Evolutionary conservation across 2,888 invertebrate genomes (phyloP).

Genomic region (Scaptomyza polygonia): DNA sequence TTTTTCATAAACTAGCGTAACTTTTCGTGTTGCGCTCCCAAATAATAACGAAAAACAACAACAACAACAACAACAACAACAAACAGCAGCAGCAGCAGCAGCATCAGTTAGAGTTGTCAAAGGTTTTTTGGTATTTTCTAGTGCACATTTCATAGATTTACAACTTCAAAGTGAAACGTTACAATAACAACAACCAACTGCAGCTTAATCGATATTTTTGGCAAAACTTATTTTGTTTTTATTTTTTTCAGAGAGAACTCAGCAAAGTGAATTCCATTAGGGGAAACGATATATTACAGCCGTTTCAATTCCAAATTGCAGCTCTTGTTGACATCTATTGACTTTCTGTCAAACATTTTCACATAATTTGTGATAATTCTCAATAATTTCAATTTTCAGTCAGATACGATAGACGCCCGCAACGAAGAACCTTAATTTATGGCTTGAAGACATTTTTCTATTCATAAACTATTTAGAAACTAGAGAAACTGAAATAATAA

Average conservation of each 20-base stretch:
- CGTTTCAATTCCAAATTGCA: background rate
- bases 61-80: slow-evolving; percentile 4
- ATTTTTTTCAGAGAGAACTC: background rate
- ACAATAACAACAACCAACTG: slow-evolving; percentile 1
- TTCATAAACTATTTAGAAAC: too few species aligned
- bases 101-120: slow-evolving; percentile 15
- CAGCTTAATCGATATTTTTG: slow-evolving; percentile 2
- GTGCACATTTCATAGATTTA: slow-evolving; percentile 56
- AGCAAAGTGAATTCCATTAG: background rate
- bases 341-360: slow-evolving; percentile 10
- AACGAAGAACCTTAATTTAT: background rate
- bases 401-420: background rate
- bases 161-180: slow-evolving; percentile 26
- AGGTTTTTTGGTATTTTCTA: slow-evolving; percentile 19
- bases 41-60: slow-evolving; percentile 39
- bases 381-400: too few species aligned
- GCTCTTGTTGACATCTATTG: background rate
- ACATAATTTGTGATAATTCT: background rate
- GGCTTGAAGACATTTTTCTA: too few species aligned
- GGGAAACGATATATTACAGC: background rate
- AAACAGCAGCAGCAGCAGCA: slow-evolving; percentile 6
- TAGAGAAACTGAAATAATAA: too few species aligned
- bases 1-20: slow-evolving; percentile 71
- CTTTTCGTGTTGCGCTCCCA: slow-evolving; percentile 49
- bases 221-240: background rate